Evolutionary conservation across 2,113 vertebrate genomes (phyloP).

Genomic region (Forbesichthys agassizii): DNA sequence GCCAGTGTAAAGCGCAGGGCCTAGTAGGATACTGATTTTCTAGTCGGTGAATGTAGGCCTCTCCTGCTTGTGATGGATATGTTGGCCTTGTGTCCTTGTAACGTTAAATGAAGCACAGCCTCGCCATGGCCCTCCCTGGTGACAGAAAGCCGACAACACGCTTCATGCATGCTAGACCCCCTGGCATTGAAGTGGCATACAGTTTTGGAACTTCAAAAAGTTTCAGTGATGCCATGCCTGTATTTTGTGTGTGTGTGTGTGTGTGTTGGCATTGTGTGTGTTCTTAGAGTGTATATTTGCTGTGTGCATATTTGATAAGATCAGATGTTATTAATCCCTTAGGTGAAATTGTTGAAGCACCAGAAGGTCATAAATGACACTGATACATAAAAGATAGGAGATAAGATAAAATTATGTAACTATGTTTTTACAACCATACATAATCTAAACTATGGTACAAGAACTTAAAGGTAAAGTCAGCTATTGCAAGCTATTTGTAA

Average conservation of each 20-base stretch:
- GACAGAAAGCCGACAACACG: constrained; percentile 38
- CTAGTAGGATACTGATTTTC: constrained; percentile 32
- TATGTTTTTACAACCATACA: too few relatives aligned
- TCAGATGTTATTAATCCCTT: too few relatives aligned
- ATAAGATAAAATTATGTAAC: too few relatives aligned
- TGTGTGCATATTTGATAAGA: too few relatives aligned
- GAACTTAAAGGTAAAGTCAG: too few relatives aligned
- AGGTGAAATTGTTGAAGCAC: too few relatives aligned
- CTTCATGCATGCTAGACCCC: constrained; percentile 26
- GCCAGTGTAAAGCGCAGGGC: constrained; percentile 18
- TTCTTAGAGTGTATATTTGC: too few relatives aligned
- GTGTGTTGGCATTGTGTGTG: not conserved
- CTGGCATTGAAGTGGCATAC: constrained; percentile 13
- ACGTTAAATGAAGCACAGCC: constrained; percentile 53
- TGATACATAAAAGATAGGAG: too few relatives aligned
- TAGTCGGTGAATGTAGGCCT: constrained; percentile 28
- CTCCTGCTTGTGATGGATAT: constrained; percentile 54
- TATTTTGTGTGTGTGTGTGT: not conserved
- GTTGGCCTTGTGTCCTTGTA: constrained; percentile 52
- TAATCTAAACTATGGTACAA: too few relatives aligned
- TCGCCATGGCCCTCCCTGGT: constrained; percentile 19
- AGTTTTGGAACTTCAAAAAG: constrained; percentile 10
- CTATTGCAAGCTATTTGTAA: too few relatives aligned
- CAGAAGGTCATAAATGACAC: too few relatives aligned
- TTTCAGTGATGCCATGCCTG: too few relatives aligned